Base-by-base conservation (phyloP, 2,888 invertebrate species). In the Apamea monoglypha region DNA sequence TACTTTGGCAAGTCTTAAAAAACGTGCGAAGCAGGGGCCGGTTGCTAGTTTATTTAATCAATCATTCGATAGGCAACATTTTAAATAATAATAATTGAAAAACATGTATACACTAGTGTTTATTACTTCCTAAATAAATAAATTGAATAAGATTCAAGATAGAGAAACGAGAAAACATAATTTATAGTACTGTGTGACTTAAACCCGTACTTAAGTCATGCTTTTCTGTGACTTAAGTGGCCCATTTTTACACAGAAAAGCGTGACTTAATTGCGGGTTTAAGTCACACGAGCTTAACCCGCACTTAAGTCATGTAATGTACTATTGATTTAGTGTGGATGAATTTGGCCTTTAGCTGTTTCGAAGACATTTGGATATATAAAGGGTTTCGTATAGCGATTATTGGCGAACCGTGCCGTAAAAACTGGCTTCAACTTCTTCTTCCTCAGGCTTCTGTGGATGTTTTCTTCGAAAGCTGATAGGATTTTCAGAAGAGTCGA, bases 361-460 rank as follows among this genome's bases (percentile, higher is more conserved):
- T 64, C 1, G 12, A 67, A 80, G 1, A 80, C 6, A 25, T 76
- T 69, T 29, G 95, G 95, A 82, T 94, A 96, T 6, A 96, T 92
- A 66, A 90, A 94, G 0, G 91, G 92, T 16, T 87, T 92, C 0
- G 96, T 95, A 32, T 91, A 93, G 68, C 91, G 89, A 72, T 96
- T 96, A 80, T 95, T 96, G 0, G 90, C 92, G 68, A 96, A 96
- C 16, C 92, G 83, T 0, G 96, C 96, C 0, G 90, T 92, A 72
- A 95, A 93, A 1, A 93, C 47, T 0, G 94, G 93, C 50, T 82
- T 86, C 7, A 86, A 8, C 12, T 88, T 89, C 36, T 87, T 86
- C 16, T 72, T 76, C 12, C 73, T 67, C 1, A 89, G 72, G 6
- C 79, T 87, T 12, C 84, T 71, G 3, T 89, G 83, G 3, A 95